Evolutionary conservation across 2,797 vertebrate species (phyloP), one percentile per base, ranked within the genome.

Genomic region (Peromyscus eremicus): DNA sequence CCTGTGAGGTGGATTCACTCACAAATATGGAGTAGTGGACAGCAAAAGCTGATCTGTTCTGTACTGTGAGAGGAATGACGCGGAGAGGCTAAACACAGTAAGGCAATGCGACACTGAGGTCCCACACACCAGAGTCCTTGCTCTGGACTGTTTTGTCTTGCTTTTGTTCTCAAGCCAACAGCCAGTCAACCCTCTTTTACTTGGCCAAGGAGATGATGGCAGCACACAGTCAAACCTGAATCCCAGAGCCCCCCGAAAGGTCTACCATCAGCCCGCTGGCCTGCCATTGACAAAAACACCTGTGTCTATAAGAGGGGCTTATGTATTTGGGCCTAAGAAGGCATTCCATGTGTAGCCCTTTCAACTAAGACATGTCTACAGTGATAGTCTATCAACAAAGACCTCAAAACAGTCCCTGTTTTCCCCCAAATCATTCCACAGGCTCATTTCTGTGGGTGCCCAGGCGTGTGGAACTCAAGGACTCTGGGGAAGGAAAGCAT

Each of bases 401-500:
- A 52, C 32, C 60, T 40, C 62, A 81, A 46, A 90, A 71, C 9
- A 75, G 76, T 73, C 68, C 1, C 52, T 52, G 62, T 40, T 66
- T 66, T 52, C 79, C 43, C 64, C 32, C 4, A 70, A 73, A 43
- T 52, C 71, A 94, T 27, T 40, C 77, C 49, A 40, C n/a, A 6
- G 49, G 43, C 37, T 79, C 40, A n/a, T 34, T 25, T 34, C 43
- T 70, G 64, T 12, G 60, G 25, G 37, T 27, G 19, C 1, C 19
- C 88, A 62, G 5, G 85, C 43, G 29, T 91, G 8, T 32, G n/a
- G 79, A 87, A 55, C 29, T n/a, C 11, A 5, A 10, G 52, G 40
- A 64, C 46, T 80, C 37, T 49, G 83, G 43, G 4, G 43, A 77
- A 97, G 64, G 87, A 88, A 89, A 81, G 17, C 40, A 75, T 87